A percentile compares a stretch with the other conserved stretches of the same genome.
Conservation (phyloP, 2,888 invertebrate species). For the Mimachlamys varia region DNA sequence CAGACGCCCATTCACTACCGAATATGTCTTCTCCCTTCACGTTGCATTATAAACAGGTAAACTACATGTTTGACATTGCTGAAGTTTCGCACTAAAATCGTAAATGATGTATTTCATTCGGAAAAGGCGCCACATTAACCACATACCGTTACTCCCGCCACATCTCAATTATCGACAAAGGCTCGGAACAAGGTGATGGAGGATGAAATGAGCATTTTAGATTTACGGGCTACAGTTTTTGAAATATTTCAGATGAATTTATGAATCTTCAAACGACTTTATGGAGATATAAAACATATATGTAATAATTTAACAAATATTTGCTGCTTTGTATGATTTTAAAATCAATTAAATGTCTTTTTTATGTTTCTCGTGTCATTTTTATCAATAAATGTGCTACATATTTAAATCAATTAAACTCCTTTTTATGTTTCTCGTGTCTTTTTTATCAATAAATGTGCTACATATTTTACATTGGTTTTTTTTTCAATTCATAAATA, state of each 20-base stretch:
- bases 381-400: neutral
- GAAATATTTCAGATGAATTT: neutral
- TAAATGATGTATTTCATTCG: conserved; percentile 31
- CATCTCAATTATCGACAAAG: neutral
- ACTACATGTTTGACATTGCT: conserved; percentile 26
- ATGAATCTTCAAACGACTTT: neutral
- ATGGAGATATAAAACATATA: neutral
- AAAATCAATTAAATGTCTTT: neutral
- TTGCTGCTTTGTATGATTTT: neutral
- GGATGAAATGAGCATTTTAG: neutral
- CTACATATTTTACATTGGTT: neutral
- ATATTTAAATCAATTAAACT: neutral
- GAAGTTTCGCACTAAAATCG: neutral
- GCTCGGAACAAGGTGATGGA: neutral
- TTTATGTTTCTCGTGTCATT: neutral
- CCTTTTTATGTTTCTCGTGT: too few species aligned
- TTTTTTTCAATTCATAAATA: neutral
- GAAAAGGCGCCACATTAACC: conserved; percentile 28
- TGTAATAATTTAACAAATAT: neutral
- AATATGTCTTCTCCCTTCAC: neutral
- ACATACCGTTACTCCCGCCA: neutral
- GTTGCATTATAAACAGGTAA: neutral
- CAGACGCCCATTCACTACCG: neutral
- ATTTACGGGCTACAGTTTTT: neutral
- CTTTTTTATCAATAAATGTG: neutral